Percentiles rank a stretch among this genome's conserved stretches.
Evolutionary conservation across 1,140 invertebrate species (phyloP).

Genomic region (Drosophila equinoxialis): DNA sequence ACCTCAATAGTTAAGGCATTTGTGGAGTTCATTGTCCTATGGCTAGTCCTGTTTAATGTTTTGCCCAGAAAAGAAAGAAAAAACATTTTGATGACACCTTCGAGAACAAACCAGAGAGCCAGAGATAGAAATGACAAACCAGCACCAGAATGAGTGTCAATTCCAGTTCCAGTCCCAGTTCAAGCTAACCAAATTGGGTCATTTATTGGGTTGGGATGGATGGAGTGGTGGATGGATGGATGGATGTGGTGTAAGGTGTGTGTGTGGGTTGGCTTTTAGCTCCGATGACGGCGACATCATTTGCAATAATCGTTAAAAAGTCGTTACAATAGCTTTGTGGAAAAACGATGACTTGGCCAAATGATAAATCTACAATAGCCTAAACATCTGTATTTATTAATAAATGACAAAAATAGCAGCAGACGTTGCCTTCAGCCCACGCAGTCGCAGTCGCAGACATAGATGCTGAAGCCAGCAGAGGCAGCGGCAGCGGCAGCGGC

Average conservation of each 20-base stretch:
- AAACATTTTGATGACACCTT: slow-evolving; percentile 17
- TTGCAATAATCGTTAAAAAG: slow-evolving; percentile 77
- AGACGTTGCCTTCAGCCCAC: slow-evolving; percentile 45
- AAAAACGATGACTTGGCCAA: slow-evolving; percentile 64
- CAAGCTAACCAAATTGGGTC: slow-evolving; percentile 75
- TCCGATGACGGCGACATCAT: slow-evolving; percentile 44
- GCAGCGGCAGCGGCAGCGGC: slow-evolving; percentile 8
- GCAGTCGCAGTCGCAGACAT: neutral
- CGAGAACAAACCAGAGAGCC: slow-evolving; percentile 39
- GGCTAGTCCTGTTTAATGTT: no score
- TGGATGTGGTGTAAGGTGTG: no score
- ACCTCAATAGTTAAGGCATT: no score
- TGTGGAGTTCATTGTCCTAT: no score
- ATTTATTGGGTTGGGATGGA: slow-evolving; percentile 64
- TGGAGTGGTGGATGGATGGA: no score
- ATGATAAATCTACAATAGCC: slow-evolving; percentile 45
- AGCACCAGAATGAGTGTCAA: slow-evolving; percentile 26
- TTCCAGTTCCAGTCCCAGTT: slow-evolving; percentile 42
- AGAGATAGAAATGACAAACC: slow-evolving; percentile 21
- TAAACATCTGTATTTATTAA: slow-evolving; percentile 59
- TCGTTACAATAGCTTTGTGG: slow-evolving; percentile 69
- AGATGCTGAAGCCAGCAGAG: neutral
- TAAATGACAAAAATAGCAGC: slow-evolving; percentile 54
- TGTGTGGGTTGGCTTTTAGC: slow-evolving; percentile 53
- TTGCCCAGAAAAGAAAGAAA: no score